Percentiles rank a stretch among this genome's conserved stretches.
Conservation (phyloP, 2,797 vertebrate genomes). For the Borostomias antarcticus region DNA sequence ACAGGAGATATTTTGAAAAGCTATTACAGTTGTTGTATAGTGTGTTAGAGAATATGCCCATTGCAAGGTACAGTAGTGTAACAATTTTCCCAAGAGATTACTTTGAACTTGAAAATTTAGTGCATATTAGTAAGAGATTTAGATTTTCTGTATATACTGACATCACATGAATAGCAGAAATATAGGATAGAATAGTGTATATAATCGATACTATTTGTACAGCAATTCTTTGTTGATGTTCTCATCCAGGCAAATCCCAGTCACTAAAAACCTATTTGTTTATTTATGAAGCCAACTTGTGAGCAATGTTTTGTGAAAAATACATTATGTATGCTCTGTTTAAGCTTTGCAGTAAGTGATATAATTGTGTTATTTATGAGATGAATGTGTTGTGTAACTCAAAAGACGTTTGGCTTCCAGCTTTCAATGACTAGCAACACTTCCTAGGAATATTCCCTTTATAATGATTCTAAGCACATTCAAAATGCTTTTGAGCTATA, state of each 20-base stretch:
- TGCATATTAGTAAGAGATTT: slow-evolving; percentile 33
- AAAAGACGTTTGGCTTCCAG: background rate
- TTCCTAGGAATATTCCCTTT: too few species aligned
- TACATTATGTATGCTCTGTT: slow-evolving; percentile 24
- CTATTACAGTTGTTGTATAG: background rate
- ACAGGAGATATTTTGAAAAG: background rate
- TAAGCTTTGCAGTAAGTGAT: slow-evolving; percentile 28
- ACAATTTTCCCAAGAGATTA: slow-evolving; percentile 30
- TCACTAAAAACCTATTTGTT: slow-evolving; percentile 34
- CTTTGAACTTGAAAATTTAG: slow-evolving; percentile 38
- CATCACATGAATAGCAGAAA: slow-evolving; percentile 37
- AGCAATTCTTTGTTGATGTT: too few species aligned
- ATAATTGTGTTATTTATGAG: background rate
- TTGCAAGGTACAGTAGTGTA: slow-evolving; percentile 40
- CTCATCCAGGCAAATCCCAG: slow-evolving; percentile 23
- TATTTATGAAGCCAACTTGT: slow-evolving; percentile 32
- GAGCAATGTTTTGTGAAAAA: slow-evolving; percentile 19
- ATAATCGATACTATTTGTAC: slow-evolving; percentile 25
- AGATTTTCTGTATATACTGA: slow-evolving; percentile 38
- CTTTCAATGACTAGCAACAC: too few species aligned
- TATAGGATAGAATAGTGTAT: slow-evolving; percentile 14
- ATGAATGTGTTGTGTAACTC: background rate
- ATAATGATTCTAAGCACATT: too few species aligned
- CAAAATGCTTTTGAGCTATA: too few species aligned
- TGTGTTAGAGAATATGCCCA: slow-evolving; percentile 15